Conservation (phyloP, 2,888 invertebrate genomes). For the Athalia circularis region DNA sequence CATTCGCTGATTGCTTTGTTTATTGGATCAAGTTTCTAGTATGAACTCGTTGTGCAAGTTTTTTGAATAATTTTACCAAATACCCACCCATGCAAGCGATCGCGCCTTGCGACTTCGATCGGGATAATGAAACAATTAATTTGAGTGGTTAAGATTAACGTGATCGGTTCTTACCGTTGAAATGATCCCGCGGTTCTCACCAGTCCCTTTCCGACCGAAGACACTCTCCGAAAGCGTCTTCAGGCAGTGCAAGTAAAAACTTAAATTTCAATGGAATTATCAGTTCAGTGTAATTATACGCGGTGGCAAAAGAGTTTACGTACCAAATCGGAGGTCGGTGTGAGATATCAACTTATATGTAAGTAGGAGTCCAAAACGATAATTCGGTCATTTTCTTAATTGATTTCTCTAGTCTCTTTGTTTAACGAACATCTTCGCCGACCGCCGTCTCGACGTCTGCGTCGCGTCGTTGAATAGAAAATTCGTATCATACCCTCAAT, state of each 20-base stretch:
- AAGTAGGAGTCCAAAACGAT: conserved; percentile 9
- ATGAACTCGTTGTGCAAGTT: neutral
- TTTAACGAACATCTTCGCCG: conserved; percentile 1
- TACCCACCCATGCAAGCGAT: conserved; percentile 6
- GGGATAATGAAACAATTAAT: conserved; percentile 28
- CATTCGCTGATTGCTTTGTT: conserved; percentile 12
- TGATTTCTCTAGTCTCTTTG: conserved; percentile 32
- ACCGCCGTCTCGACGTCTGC: neutral
- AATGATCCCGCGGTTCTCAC: conserved; percentile 11
- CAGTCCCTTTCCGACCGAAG: neutral
- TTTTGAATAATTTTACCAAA: conserved; percentile 14
- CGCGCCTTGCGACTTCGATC: neutral
- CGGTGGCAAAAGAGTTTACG: neutral
- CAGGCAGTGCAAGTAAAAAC: neutral
- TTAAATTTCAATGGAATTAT: neutral
- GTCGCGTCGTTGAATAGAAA: conserved; percentile 18
- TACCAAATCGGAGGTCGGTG: neutral
- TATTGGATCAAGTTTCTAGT: conserved; percentile 11
- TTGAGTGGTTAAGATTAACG: conserved; percentile 29
- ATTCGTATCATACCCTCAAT: neutral
- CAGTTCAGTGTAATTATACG: neutral
- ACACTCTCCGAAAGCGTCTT: neutral
- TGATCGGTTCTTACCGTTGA: conserved; percentile 19
- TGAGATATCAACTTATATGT: neutral
- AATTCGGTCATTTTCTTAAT: conserved; percentile 25